A percentile compares a stretch with the other conserved stretches of the same genome.
phyloP scores from a whole-genome alignment of 2,113 vertebrate species.

The Spermophilus dauricus region DNA sequence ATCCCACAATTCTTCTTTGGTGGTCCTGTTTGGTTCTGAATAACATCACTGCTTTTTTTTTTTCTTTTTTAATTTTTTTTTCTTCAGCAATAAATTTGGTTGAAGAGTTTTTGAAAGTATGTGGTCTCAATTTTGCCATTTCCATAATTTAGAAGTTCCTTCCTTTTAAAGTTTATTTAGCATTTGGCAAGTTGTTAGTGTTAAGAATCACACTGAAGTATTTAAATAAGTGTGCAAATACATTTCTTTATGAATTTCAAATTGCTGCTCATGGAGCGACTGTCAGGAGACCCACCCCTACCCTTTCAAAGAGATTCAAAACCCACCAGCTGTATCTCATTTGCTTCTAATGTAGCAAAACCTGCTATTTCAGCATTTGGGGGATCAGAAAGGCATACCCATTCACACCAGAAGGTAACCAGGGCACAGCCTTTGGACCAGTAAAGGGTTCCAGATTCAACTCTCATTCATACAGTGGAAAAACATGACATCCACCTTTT shows the following conservation, averaged over 20 bases:
- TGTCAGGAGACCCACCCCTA: background rate
- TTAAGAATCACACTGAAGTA: background rate
- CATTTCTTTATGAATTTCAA: background rate
- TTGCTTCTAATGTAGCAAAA: background rate
- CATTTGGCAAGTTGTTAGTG: background rate
- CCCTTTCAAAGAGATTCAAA: constrained; percentile 38
- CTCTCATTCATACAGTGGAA: background rate
- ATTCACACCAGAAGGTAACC: background rate
- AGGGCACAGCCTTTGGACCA: background rate
- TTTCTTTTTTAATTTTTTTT: background rate
- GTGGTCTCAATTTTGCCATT: background rate
- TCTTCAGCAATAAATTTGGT: background rate
- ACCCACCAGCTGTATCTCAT: background rate
- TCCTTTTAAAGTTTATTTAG: background rate
- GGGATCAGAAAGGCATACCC: background rate
- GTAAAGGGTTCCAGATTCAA: background rate
- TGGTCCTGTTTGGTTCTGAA: background rate
- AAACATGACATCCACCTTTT: background rate
- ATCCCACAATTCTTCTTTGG: constrained; percentile 35
- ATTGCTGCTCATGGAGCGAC: background rate
- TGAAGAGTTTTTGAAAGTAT: background rate
- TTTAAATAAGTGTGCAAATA: background rate
- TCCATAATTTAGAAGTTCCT: background rate
- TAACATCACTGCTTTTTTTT: background rate
- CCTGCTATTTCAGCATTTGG: background rate